Percentiles rank a stretch among this genome's conserved stretches.
Conservation (phyloP, 1,140 invertebrate species). For the Neodiprion virginianus region DNA sequence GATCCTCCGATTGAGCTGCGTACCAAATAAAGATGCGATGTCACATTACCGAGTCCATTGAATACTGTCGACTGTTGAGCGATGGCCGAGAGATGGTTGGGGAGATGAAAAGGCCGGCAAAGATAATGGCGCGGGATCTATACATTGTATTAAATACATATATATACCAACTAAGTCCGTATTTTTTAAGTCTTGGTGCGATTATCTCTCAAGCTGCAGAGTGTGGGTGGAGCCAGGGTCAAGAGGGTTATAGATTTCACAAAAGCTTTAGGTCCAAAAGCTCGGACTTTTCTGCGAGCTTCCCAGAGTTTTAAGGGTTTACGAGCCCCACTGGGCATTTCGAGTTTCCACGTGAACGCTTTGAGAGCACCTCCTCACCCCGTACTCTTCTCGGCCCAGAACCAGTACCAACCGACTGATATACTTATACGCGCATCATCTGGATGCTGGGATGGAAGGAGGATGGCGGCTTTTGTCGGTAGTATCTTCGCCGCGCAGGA, state of each 20-base stretch:
- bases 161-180: background rate
- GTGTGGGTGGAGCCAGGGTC: background rate
- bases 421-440: background rate
- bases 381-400: slow-evolving; percentile 24
- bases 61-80: too few relatives aligned
- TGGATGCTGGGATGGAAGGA: background rate
- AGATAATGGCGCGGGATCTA: background rate
- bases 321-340: slow-evolving; percentile 27
- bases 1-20: too few relatives aligned
- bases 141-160: too few relatives aligned
- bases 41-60: too few relatives aligned
- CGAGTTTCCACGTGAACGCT: slow-evolving; percentile 28
- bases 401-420: background rate
- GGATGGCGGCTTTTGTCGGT: background rate
- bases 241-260: slow-evolving; percentile 13
- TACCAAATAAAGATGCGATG: too few relatives aligned
- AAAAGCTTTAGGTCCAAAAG: slow-evolving; percentile 9
- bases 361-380: slow-evolving; percentile 30
- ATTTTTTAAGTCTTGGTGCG: background rate
- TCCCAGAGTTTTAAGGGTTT: slow-evolving; percentile 13
- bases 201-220: background rate
- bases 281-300: background rate
- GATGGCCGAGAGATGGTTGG: too few relatives aligned
- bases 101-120: background rate
- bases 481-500: background rate